phyloP scores from a whole-genome alignment of 2,797 vertebrate species.

The Pagetopsis macropterus region DNA sequence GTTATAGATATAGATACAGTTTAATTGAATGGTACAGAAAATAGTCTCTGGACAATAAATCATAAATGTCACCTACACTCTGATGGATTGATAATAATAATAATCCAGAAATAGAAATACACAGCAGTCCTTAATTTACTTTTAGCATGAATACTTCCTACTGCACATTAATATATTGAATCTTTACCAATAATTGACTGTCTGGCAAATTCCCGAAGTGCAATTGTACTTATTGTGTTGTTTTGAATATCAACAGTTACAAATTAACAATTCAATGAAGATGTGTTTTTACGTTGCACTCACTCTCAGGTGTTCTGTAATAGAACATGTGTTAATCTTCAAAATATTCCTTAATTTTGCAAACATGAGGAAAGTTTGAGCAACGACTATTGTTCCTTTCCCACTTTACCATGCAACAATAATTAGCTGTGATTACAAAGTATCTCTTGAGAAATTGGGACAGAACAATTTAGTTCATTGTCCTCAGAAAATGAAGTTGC shows the following conservation, averaged over 20 bases:
- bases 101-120: background rate
- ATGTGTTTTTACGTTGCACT: conserved; percentile 20
- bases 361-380: conserved; percentile 51
- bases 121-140: background rate
- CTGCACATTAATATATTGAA: background rate
- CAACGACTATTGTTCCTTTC: conserved; percentile 58
- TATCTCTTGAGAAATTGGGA: conserved; percentile 82
- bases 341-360: conserved; percentile 46
- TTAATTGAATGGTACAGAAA: background rate
- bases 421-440: conserved; percentile 81
- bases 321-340: conserved; percentile 36
- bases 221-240: background rate
- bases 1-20: background rate
- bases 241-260: background rate
- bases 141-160: background rate
- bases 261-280: background rate
- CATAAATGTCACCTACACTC: background rate
- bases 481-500: conserved; percentile 76
- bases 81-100: conserved; percentile 6
- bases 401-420: conserved; percentile 71
- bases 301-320: background rate
- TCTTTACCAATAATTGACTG: conserved; percentile 1
- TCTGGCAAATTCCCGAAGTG: background rate
- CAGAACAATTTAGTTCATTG: conserved; percentile 77
- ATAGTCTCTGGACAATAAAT: background rate